Conservation (phyloP, 2,113 vertebrate genomes). For the Colistium nudipinnis region DNA sequence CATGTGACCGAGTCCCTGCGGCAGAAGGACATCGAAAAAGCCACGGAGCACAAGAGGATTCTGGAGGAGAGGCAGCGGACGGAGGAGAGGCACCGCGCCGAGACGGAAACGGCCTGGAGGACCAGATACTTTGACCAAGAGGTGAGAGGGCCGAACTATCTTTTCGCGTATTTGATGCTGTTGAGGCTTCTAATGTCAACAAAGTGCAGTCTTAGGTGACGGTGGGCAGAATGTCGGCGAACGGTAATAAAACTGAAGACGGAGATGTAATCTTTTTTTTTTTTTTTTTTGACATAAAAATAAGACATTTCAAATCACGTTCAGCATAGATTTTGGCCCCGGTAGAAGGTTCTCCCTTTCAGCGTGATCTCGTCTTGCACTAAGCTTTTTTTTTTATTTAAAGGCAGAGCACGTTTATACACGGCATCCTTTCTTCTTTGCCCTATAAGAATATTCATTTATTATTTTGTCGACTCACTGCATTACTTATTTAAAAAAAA, state of each 20-base stretch:
- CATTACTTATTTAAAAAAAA: too few relatives aligned
- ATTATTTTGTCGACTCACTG: too few relatives aligned
- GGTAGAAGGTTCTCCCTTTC: not conserved
- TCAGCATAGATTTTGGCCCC: not conserved
- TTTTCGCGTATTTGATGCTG: too few relatives aligned
- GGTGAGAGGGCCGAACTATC: conserved; percentile 68
- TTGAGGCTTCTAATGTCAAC: too few relatives aligned
- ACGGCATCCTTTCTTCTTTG: too few relatives aligned
- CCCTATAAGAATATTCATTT: too few relatives aligned
- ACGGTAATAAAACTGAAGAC: too few relatives aligned
- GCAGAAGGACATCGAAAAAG: conserved; percentile 92
- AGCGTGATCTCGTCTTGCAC: conserved; percentile 7
- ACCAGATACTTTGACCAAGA: conserved; percentile 93
- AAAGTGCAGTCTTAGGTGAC: not conserved
- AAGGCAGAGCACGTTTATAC: too few relatives aligned
- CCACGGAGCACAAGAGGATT: conserved; percentile 92
- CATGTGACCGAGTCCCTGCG: conserved; percentile 91
- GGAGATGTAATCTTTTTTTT: too few relatives aligned
- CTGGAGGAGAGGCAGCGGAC: conserved; percentile 93
- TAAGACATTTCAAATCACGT: conserved; percentile 20
- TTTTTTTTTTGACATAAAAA: too few relatives aligned
- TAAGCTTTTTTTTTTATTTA: too few relatives aligned
- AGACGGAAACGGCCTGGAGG: conserved; percentile 90
- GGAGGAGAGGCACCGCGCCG: conserved; percentile 89
- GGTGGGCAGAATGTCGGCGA: too few relatives aligned